Percentiles rank a stretch among this genome's conserved stretches.
These are phyloP conservation scores for Bos indicus DNA, from an alignment of 2,113 vertebrate genomes.

Conservation along the genomic window DNA sequence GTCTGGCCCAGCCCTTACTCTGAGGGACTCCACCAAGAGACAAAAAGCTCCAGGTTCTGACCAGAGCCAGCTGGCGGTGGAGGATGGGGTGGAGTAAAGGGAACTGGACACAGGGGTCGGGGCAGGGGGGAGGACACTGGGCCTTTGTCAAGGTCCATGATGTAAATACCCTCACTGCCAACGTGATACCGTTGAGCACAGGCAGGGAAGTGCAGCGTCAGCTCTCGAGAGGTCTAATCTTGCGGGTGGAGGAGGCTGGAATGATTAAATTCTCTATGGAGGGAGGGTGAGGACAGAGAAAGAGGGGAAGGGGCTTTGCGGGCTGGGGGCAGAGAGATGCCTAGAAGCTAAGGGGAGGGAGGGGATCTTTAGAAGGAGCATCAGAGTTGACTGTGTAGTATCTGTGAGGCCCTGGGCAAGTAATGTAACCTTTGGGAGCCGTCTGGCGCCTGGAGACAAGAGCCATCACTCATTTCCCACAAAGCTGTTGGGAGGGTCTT, in stretches of 20 bases:
- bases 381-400: not conserved
- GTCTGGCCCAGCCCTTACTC: not conserved
- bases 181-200: fast-evolving
- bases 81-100: not conserved
- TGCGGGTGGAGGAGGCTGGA: not conserved
- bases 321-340: not conserved
- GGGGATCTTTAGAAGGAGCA: not conserved
- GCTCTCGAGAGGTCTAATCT: fast-evolving
- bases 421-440: not conserved
- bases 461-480: fast-evolving
- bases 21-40: not conserved
- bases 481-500: not conserved
- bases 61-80: not conserved
- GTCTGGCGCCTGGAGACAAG: not conserved
- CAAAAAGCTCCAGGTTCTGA: not conserved
- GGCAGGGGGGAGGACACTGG: not conserved
- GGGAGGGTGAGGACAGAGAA: not conserved
- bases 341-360: not conserved
- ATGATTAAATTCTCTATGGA: not conserved
- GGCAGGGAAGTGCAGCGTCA: not conserved
- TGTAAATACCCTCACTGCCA: not conserved
- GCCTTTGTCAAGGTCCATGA: fast-evolving
- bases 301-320: not conserved
- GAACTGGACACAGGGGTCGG: not conserved
- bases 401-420: not conserved